A percentile compares a stretch with the other conserved stretches of the same genome.
Evolutionary conservation across 2,797 vertebrate genomes (phyloP).

Genomic region (Mus minutoides): DNA sequence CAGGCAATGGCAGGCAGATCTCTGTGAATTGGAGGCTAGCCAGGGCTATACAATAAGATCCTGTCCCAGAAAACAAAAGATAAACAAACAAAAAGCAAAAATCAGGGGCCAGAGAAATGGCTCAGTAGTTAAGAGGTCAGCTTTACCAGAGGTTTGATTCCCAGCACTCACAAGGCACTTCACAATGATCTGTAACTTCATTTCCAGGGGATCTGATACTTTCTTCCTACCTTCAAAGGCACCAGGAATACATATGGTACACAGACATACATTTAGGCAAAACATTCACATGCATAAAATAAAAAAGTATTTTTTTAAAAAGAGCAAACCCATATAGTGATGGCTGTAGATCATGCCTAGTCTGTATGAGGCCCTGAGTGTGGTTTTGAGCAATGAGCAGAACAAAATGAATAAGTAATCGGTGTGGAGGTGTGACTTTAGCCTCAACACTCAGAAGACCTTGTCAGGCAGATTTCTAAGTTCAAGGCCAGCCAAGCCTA

Average conservation of each 20-base stretch:
- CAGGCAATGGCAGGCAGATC: not conserved
- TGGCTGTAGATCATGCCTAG: not conserved
- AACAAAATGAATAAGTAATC: not conserved
- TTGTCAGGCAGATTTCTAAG: not conserved
- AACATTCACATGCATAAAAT: not conserved
- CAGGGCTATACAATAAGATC: not conserved
- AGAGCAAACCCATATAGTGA: not conserved
- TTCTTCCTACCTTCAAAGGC: not conserved
- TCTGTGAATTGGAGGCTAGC: not conserved
- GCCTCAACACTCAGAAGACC: not conserved
- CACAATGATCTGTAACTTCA: not conserved
- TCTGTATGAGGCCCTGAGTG: not conserved
- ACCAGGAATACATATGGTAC: not conserved
- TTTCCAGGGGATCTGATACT: not conserved
- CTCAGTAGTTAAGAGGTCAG: not conserved
- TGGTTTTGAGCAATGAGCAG: too few relatives aligned
- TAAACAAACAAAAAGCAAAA: not conserved
- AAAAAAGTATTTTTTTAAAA: not conserved
- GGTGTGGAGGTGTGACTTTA: not conserved
- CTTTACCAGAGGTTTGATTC: not conserved
- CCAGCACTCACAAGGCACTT: not conserved
- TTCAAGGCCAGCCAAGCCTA: not conserved
- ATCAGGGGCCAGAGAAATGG: not conserved
- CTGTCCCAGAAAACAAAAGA: not conserved
- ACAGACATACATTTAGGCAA: not conserved